Evolutionary conservation across 2,888 invertebrate genomes (phyloP).

Genomic region (Drosophila fulvimacula): DNA sequence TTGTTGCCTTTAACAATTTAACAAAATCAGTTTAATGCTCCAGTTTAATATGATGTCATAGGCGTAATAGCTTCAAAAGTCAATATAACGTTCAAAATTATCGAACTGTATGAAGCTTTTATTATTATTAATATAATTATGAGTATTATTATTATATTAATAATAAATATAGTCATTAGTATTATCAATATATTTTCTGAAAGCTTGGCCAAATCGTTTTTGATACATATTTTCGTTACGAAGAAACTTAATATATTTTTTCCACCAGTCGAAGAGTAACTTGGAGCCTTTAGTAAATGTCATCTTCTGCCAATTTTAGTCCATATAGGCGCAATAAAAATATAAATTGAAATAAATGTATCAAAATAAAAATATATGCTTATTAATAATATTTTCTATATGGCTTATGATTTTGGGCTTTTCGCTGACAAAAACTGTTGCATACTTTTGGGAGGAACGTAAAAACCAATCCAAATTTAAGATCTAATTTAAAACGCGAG

Average conservation of each 20-base stretch:
- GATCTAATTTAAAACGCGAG: background rate
- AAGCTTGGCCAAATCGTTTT: too few relatives aligned
- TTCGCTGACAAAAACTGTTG: background rate
- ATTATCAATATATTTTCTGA: too few relatives aligned
- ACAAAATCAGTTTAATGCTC: constrained; percentile 20
- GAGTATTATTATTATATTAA: too few relatives aligned
- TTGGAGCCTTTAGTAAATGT: too few relatives aligned
- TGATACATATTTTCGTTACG: too few relatives aligned
- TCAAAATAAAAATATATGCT: too few relatives aligned
- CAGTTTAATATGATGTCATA: constrained; percentile 8
- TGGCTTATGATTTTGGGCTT: background rate
- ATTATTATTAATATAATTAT: background rate
- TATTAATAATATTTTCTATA: background rate
- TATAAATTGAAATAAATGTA: too few relatives aligned
- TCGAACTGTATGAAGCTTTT: background rate
- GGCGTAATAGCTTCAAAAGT: background rate
- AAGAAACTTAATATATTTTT: too few relatives aligned
- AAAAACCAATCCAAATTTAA: background rate
- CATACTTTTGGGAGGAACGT: constrained; percentile 28
- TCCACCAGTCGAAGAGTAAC: too few relatives aligned
- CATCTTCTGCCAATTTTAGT: background rate
- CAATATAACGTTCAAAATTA: background rate
- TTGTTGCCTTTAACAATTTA: background rate
- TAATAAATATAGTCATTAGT: too few relatives aligned
- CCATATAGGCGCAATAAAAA: background rate